Conservation (phyloP, 1,140 invertebrate genomes). For the Acromyrmex heyeri region DNA sequence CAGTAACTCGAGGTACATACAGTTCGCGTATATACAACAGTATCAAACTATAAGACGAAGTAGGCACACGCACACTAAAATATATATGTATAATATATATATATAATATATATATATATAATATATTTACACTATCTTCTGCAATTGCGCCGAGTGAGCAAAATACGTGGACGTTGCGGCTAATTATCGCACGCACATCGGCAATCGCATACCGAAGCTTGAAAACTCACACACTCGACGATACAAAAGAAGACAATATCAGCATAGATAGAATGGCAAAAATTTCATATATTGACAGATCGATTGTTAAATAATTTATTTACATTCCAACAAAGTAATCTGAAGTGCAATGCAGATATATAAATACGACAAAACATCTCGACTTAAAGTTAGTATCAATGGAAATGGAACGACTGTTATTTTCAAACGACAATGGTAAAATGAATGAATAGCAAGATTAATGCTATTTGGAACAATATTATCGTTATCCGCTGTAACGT, state of each 20-base stretch:
- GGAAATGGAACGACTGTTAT: not conserved
- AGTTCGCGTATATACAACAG: conserved; percentile 70
- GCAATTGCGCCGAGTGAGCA: conserved; percentile 23
- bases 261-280: not conserved
- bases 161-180: conserved; percentile 65
- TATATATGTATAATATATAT: conserved; percentile 61
- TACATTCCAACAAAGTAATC: not conserved
- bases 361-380: not conserved
- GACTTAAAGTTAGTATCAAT: not conserved
- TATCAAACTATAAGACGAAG: conserved; percentile 69
- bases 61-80: conserved; percentile 72
- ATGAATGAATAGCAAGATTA: not conserved
- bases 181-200: conserved; percentile 43
- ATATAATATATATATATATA: conserved; percentile 33
- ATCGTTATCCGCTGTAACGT: not conserved
- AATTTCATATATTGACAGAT: not conserved
- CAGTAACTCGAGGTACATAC: conserved; percentile 70
- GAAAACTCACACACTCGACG: not conserved
- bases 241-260: not conserved
- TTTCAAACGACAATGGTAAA: not conserved
- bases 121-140: conserved; percentile 47
- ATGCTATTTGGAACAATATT: not conserved
- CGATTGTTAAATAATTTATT: conserved; percentile 2
- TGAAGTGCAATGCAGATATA: too few relatives aligned
- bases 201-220: conserved; percentile 24